A percentile compares a stretch with the other conserved stretches of the same genome.
Conservation (phyloP, 2,888 invertebrate species). For the Cryptus viduatorius region DNA sequence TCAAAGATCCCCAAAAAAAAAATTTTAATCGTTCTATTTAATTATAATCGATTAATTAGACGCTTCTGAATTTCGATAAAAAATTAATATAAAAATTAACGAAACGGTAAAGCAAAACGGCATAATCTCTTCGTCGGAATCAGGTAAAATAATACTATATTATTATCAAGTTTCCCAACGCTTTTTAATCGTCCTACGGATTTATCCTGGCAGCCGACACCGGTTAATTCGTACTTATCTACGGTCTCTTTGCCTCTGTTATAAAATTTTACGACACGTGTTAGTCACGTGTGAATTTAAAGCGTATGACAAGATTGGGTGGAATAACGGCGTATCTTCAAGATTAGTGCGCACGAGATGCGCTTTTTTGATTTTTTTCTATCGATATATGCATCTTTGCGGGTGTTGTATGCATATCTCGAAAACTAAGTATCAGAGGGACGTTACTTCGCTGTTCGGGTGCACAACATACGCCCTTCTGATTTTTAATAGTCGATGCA, state of each 20-base stretch:
- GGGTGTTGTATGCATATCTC: no score
- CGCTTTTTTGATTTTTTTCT: no score
- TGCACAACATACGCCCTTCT: no score
- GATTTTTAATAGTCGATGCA: no score
- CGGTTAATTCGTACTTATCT: constrained; percentile 66
- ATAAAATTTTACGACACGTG: constrained; percentile 54
- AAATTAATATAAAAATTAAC: background rate
- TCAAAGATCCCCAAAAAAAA: no score
- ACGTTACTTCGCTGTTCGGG: no score
- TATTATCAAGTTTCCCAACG: constrained; percentile 63
- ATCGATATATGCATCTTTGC: no score
- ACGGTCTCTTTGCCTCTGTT: background rate
- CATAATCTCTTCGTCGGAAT: constrained; percentile 36
- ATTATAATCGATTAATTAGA: no score
- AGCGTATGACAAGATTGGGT: background rate
- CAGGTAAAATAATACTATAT: constrained; percentile 58
- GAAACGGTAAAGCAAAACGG: background rate
- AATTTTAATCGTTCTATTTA: no score
- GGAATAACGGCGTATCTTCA: no score
- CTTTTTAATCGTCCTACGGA: constrained; percentile 59
- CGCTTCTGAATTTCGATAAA: background rate
- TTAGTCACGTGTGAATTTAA: constrained; percentile 50
- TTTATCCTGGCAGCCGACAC: constrained; percentile 62
- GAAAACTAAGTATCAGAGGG: no score
- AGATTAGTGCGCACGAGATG: no score